phyloP scores from a whole-genome alignment of 1,140 invertebrate species.

The Heliconius melpomene region DNA sequence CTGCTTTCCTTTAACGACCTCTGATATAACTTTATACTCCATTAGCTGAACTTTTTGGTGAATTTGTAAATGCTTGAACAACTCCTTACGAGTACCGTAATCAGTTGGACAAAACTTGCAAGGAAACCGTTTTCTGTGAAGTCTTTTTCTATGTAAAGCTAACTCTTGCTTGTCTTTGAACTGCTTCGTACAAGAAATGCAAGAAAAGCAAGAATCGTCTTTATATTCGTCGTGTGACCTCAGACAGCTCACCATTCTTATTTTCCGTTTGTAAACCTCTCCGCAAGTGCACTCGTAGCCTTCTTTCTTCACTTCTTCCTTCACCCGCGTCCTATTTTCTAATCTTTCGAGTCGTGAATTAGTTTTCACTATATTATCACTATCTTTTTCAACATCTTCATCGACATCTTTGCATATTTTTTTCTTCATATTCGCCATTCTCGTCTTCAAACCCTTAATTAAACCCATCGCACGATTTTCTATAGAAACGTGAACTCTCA shows the following conservation, averaged over 20 bases:
- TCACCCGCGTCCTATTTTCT: slow-evolving; percentile 24
- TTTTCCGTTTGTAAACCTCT: slow-evolving; percentile 60
- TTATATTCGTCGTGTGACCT: slow-evolving; percentile 58
- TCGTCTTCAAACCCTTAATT: slow-evolving; percentile 59
- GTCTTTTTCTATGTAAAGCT: slow-evolving; percentile 54
- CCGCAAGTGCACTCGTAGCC: slow-evolving; percentile 71
- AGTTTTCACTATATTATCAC: not conserved
- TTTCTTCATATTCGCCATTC: slow-evolving; percentile 46
- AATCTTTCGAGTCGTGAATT: slow-evolving; percentile 31
- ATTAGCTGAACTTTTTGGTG: slow-evolving; percentile 73
- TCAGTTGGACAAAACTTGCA: slow-evolving; percentile 77
- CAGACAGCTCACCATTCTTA: slow-evolving; percentile 67
- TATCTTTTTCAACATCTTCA: slow-evolving; percentile 24
- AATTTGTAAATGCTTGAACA: slow-evolving; percentile 71
- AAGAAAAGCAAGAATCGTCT: slow-evolving; percentile 52
- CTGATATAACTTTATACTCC: slow-evolving; percentile 74
- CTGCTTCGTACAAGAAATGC: slow-evolving; percentile 61
- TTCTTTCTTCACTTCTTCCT: slow-evolving; percentile 50
- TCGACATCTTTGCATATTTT: slow-evolving; percentile 30
- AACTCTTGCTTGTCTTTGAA: slow-evolving; percentile 67
- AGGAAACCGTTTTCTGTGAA: slow-evolving; percentile 67
- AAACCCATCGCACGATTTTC: slow-evolving; percentile 57
- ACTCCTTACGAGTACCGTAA: slow-evolving; percentile 65
- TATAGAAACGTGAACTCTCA: slow-evolving; percentile 57
- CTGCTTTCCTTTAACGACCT: slow-evolving; percentile 68